phyloP scores from a whole-genome alignment of 2,113 vertebrate species.

The Oryzias curvinotus region DNA sequence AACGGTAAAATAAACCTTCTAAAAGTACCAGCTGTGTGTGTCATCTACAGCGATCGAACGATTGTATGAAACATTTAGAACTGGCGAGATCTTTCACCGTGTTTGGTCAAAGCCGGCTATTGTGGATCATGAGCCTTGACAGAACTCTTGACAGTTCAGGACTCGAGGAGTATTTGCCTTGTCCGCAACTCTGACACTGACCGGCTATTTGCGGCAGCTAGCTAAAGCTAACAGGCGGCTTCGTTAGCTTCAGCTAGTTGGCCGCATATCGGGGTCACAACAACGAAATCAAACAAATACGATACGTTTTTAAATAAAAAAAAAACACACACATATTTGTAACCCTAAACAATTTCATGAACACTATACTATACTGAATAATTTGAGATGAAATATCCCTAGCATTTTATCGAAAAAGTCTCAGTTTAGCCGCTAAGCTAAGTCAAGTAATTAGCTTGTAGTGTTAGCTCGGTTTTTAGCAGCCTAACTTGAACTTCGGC shows the following conservation, averaged over 20 bases:
- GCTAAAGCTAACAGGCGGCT: constrained; percentile 1
- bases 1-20: constrained; percentile 35
- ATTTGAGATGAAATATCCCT: not conserved
- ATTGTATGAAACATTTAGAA: too few relatives aligned
- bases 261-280: constrained; percentile 8
- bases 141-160: constrained; percentile 15
- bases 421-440: constrained; percentile 18
- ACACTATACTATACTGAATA: not conserved
- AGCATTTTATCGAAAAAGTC: not conserved
- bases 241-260: constrained; percentile 2
- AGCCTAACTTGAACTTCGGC: constrained; percentile 35
- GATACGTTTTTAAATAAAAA: not conserved
- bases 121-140: too few relatives aligned
- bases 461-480: constrained; percentile 25
- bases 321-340: not conserved
- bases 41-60: not conserved
- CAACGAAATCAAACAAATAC: not conserved
- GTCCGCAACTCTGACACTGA: constrained; percentile 39
- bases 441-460: constrained; percentile 35
- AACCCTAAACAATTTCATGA: not conserved
- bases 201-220: constrained; percentile 44
- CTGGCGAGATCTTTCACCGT: too few relatives aligned
- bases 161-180: constrained; percentile 21
- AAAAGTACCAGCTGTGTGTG: not conserved
- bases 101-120: too few relatives aligned